phyloP scores from a whole-genome alignment of 2,113 vertebrate genomes.

The Diphyllodes magnificus region DNA sequence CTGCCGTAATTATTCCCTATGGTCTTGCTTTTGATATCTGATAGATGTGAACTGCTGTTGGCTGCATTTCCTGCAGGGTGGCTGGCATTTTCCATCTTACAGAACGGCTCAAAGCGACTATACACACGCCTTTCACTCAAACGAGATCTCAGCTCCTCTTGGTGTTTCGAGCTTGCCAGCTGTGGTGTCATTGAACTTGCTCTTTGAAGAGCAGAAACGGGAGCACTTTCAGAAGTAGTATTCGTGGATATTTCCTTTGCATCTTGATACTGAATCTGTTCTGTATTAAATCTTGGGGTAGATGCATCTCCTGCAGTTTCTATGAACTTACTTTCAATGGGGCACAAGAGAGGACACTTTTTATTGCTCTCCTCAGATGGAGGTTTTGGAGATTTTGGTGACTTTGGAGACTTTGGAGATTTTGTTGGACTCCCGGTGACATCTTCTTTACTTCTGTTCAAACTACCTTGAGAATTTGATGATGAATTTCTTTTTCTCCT shows the following conservation, averaged over 20 bases:
- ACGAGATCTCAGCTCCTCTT: constrained; percentile 59
- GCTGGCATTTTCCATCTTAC: constrained; percentile 73
- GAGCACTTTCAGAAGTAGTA: not conserved
- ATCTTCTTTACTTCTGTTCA: constrained; percentile 69
- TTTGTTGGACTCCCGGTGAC: constrained; percentile 40
- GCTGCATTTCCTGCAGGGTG: constrained; percentile 2
- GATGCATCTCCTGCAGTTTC: constrained; percentile 73
- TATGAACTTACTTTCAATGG: constrained; percentile 56
- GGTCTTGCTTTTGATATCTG: constrained; percentile 70
- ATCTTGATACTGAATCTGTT: constrained; percentile 76
- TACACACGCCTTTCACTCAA: constrained; percentile 74
- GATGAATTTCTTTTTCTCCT: constrained; percentile 68
- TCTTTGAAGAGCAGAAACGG: constrained; percentile 39
- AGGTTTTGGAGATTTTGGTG: constrained; percentile 40
- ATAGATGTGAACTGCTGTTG: constrained; percentile 36
- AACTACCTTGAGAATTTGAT: constrained; percentile 72
- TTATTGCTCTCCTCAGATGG: constrained; percentile 59
- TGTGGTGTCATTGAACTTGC: not conserved
- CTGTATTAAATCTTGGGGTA: constrained; percentile 81
- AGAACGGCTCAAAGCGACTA: constrained; percentile 87
- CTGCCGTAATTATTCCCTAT: constrained; percentile 57
- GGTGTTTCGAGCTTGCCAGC: constrained; percentile 26
- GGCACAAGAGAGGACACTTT: constrained; percentile 36
- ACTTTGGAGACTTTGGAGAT: constrained; percentile 49
- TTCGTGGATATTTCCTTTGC: constrained; percentile 21